Base-by-base conservation (phyloP, 2,113 vertebrate genomes). In the Rhizomys pruinosus region DNA sequence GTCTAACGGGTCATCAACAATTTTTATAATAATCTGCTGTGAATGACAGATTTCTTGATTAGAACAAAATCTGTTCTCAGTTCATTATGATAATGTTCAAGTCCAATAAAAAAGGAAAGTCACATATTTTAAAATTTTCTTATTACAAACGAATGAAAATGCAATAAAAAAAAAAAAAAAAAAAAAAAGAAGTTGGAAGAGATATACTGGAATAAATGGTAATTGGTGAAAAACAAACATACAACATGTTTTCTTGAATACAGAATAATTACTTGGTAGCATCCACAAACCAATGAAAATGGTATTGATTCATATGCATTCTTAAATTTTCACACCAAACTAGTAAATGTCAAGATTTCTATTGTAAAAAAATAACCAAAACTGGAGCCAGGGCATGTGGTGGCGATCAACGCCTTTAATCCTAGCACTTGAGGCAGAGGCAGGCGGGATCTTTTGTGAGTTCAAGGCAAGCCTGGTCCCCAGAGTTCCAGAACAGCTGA, bases 351-450 rank as follows among this genome's bases (percentile, higher is more conserved):
- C 37, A 91, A 13, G 22, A 61, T 32, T 66, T n/a, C 37, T 42
- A 44, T 37, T 66, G 76, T 47, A 95, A 95, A 97, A 96, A 97
- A 52, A 52, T n/a, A n/a, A n/a, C n/a, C n/a, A n/a, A n/a, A n/a
- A n/a, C n/a, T n/a, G n/a, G n/a, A n/a, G n/a, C n/a, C n/a, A n/a
- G n/a, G n/a, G n/a, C n/a, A n/a, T n/a, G n/a, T n/a, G n/a, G n/a
- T n/a, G n/a, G n/a, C n/a, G n/a, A n/a, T n/a, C n/a, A n/a, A n/a
- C n/a, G n/a, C n/a, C n/a, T n/a, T n/a, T n/a, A n/a, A n/a, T n/a
- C n/a, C n/a, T n/a, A n/a, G n/a, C n/a, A n/a, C n/a, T n/a, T n/a
- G n/a, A n/a, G n/a, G n/a, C n/a, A n/a, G n/a, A n/a, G n/a, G n/a
- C n/a, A n/a, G n/a, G n/a, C n/a, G n/a, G n/a, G n/a, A n/a, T n/a